A percentile compares a stretch with the other conserved stretches of the same genome.
Conservation (phyloP, 2,797 vertebrate genomes). For the Mus spretus region DNA sequence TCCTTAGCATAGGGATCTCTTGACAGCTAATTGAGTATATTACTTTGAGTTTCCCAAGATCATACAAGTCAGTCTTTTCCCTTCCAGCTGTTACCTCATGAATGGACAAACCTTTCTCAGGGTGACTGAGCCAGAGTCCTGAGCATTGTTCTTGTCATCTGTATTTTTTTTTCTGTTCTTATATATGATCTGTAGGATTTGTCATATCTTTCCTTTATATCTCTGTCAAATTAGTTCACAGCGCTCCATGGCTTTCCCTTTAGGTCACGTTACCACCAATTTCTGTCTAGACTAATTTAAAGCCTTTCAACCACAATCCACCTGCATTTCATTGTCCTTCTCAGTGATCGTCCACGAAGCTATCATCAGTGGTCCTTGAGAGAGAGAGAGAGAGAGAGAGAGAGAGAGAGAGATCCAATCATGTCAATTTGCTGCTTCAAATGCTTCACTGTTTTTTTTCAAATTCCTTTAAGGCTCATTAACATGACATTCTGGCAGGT, state of each 20-base stretch:
- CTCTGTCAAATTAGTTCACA: background rate
- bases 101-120: background rate
- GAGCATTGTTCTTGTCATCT: background rate
- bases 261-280: background rate
- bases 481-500: constrained; percentile 21
- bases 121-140: background rate
- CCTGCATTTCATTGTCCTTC: background rate
- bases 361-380: background rate
- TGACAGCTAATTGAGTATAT: background rate
- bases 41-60: background rate
- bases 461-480: background rate
- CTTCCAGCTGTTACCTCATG: background rate
- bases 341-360: background rate
- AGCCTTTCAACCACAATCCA: background rate
- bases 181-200: background rate
- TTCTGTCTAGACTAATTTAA: constrained; percentile 31
- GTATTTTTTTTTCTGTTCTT: background rate
- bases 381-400: background rate
- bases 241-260: background rate
- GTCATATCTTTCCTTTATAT: background rate
- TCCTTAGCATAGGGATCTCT: background rate
- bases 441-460: constrained; percentile 12
- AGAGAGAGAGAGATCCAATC: background rate
- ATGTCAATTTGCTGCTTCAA: constrained; percentile 48
- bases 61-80: background rate